Evolutionary conservation across 2,888 invertebrate genomes (phyloP), one percentile per base, ranked within the genome.

Genomic region (Amblyjoppa fuscipennis): DNA sequence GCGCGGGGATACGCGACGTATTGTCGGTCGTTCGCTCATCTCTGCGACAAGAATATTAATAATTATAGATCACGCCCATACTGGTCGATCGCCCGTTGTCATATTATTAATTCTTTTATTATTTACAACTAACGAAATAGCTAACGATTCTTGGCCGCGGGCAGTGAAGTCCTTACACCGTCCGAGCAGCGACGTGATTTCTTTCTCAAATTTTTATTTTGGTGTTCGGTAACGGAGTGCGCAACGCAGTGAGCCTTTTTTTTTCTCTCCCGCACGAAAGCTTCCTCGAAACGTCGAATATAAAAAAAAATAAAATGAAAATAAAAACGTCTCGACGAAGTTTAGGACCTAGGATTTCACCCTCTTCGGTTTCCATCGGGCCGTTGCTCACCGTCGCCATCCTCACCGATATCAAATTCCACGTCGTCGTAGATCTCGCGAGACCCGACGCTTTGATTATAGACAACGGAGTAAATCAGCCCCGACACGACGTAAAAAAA

Each of bases 91-190:
- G 85, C 82, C 78, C 34, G 49, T 69, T 79, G 20, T 51, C 9
- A 16, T 28, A 56, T 25, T 41, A 38, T 25, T 68, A 25, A 31
- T 74, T 61, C 61, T 69, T 70, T 70, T 70, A 73, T 85, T 85
- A 85, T 85, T 25, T 28, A 85, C 82, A 85, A 85, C 70, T 85
- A 81, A 66, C 51, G 53, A 81, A 56, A 56, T 56, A 80, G 38
- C 64, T 34, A 73, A 81, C 69, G 81, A 56, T 81, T 45, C 56
- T 61, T 41, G 71, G 69, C 45, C 28, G 77, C 79, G 34, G 28
- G 34, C 49, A 76, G 45, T 51, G 49, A 13, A 3, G 16, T 70
- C 16, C 49, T 13, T 16, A 49, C 45, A 38, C 61, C 70, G 61
- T 75, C 61, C 70, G 51, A 28, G 70, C 16, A 41, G 71, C 61